Base-by-base conservation (phyloP, 2,113 vertebrate species). In the Manacus vitellinus region DNA sequence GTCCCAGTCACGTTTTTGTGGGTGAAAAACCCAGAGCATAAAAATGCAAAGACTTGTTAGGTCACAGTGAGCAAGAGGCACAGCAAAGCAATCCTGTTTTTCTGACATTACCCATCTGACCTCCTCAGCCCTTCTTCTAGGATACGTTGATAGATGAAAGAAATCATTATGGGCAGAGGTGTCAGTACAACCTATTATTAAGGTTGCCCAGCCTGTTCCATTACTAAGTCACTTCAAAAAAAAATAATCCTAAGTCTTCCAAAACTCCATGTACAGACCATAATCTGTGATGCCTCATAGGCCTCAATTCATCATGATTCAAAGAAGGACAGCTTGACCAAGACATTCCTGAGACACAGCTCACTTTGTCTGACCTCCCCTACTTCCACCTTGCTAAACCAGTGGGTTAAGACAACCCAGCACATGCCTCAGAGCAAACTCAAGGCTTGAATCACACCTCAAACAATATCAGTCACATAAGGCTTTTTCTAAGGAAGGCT, bases 111-210 rank as follows among this genome's bases (percentile, higher is more conserved):
- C 15, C 54, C 28, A 44, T 25, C 27, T 25, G 41, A 30, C 16
- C 12, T 44, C 35, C 61, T 55, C 70, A 92, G 30, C 35, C 44
- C n/a, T 79, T 37, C 65, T 49, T 68, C 59, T 46, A 59, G 65
- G 55, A 66, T 46, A 77, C 8, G 14, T 39, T 9, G 13, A 27
- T 28, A 88, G 55, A 84, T 43, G 6, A 77, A 79, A 90, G 20
- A 80, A 76, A 66, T n/a, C 23, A 66, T 88, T 90, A 87, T 12
- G n/a, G 82, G 46, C n/a, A 92, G 63, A 89, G 24, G 35, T 41
- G 25, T 43, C 47, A 68, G 16, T 37, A 49, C 20, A 54, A 7
- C 9, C 66, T 82, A 3, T 63, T 73, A 92, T 68, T 90, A 88
- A 71, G 43, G 54, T 24, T 62, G 31, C 18, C 19, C 41, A 51